Evolutionary conservation across 2,888 invertebrate genomes (phyloP).

Genomic region (Steinernema hermaphroditum): DNA sequence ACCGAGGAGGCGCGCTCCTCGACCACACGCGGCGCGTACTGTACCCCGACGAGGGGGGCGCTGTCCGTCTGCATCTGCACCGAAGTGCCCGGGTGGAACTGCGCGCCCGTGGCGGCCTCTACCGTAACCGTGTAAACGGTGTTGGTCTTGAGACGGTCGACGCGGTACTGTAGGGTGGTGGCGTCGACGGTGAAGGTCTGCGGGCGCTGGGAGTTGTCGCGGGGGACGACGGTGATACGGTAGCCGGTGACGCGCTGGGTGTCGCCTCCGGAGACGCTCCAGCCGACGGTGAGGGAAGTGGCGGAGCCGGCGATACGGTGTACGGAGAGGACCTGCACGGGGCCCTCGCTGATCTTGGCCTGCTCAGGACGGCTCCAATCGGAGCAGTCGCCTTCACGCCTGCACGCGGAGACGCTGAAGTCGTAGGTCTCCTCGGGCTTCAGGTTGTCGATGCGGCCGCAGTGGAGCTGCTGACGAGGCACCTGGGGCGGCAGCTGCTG

Average conservation of each 20-base stretch:
- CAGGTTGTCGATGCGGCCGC: slow-evolving; percentile 62
- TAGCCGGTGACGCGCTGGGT: slow-evolving; percentile 60
- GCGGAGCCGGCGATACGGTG: slow-evolving; percentile 58
- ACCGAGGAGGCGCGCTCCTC: slow-evolving; percentile 63
- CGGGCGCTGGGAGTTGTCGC: slow-evolving; percentile 55
- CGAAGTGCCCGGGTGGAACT: slow-evolving; percentile 36
- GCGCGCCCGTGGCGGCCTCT: slow-evolving; percentile 44
- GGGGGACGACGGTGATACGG: slow-evolving; percentile 58
- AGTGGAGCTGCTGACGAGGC: slow-evolving; percentile 58
- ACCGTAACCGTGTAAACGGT: slow-evolving; percentile 66
- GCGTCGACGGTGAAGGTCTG: slow-evolving; percentile 64
- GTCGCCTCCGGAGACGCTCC: slow-evolving; percentile 62
- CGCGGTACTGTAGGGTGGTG: slow-evolving; percentile 62
- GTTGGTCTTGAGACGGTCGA: slow-evolving; percentile 62
- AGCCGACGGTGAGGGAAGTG: slow-evolving; percentile 56
- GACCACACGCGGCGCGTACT: slow-evolving; percentile 56
- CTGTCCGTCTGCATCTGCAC: slow-evolving; percentile 62
- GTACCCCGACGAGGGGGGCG: slow-evolving; percentile 48
- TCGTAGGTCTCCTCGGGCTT: slow-evolving; percentile 63
- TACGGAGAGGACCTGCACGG: slow-evolving; percentile 58
- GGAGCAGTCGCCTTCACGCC: slow-evolving; percentile 48
- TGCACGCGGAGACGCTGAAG: slow-evolving; percentile 50
- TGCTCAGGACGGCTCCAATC: slow-evolving; percentile 51
- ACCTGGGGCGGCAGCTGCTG: slow-evolving; percentile 63
- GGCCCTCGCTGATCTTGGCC: slow-evolving; percentile 40